Conservation (phyloP, 2,797 vertebrate species). For the Antrozous pallidus region DNA sequence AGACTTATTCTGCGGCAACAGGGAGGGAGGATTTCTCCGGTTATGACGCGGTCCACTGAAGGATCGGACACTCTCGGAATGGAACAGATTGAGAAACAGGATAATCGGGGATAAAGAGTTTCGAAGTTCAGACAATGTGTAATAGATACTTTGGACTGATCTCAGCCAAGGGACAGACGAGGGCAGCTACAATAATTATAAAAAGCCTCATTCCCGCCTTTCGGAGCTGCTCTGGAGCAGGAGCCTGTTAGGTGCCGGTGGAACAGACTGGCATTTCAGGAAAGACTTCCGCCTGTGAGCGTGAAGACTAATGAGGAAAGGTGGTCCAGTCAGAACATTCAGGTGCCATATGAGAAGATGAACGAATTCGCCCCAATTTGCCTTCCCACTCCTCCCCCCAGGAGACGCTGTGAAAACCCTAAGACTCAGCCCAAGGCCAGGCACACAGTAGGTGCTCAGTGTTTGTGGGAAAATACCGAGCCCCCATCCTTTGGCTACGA, state of each 20-base stretch:
- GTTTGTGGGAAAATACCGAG: no score
- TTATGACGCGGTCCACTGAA: neutral
- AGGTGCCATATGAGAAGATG: neutral
- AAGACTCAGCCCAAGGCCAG: neutral
- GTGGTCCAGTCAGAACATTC: rapidly evolving
- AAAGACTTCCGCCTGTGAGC: no score
- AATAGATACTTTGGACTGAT: neutral
- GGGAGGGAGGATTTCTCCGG: neutral
- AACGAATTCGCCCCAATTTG: neutral
- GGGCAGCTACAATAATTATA: neutral
- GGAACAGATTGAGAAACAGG: neutral
- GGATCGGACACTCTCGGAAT: neutral
- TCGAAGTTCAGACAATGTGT: neutral
- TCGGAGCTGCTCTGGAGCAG: neutral
- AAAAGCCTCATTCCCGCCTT: neutral
- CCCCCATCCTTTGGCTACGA: no score
- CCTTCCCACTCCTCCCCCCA: neutral
- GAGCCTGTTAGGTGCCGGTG: no score
- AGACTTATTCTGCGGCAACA: constrained; percentile 76
- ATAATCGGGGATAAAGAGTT: neutral
- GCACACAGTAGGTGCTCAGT: neutral
- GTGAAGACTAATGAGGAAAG: neutral
- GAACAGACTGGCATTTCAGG: neutral
- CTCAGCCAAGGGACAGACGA: neutral
- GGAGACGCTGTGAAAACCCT: neutral